Conservation (phyloP, 1,140 invertebrate genomes). For the Cherax destructor region DNA sequence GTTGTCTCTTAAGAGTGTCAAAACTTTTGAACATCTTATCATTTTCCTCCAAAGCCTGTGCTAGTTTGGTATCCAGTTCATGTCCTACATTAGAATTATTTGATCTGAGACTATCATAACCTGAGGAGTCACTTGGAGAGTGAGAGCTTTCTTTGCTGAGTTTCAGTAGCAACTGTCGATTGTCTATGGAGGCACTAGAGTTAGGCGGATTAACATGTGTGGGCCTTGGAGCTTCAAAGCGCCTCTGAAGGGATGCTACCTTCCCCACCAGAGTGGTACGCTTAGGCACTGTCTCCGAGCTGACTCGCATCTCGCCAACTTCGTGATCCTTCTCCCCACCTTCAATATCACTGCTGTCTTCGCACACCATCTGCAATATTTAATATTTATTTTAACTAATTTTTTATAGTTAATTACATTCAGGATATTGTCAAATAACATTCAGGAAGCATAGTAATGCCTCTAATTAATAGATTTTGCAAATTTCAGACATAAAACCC, state of each 20-base stretch:
- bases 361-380: slow-evolving; percentile 46
- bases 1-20: slow-evolving; percentile 46
- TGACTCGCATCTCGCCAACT: slow-evolving; percentile 45
- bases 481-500: too few relatives aligned
- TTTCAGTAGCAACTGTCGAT: slow-evolving; percentile 42
- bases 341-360: slow-evolving; percentile 53
- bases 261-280: slow-evolving; percentile 55
- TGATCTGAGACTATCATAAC: slow-evolving; percentile 65
- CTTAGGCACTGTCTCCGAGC: slow-evolving; percentile 57
- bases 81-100: slow-evolving; percentile 58
- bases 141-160: slow-evolving; percentile 61
- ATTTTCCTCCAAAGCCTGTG: slow-evolving; percentile 71
- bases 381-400: too few relatives aligned
- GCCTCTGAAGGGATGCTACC: slow-evolving; percentile 68
- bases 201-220: slow-evolving; percentile 27
- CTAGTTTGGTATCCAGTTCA: slow-evolving; percentile 67
- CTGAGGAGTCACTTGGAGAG: slow-evolving; percentile 61
- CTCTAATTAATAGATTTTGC: too few relatives aligned
- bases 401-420: too few relatives aligned
- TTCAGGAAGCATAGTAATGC: too few relatives aligned
- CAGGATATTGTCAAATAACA: too few relatives aligned
- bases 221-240: slow-evolving; percentile 55
- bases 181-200: slow-evolving; percentile 53
- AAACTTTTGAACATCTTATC: slow-evolving; percentile 72
- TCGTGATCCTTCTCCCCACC: slow-evolving; percentile 64